Percentiles rank a stretch among this genome's conserved stretches.
These are phyloP conservation scores for Corvus hawaiiensis DNA, from an alignment of 2,113 vertebrate genomes.

Conservation along the genomic window DNA sequence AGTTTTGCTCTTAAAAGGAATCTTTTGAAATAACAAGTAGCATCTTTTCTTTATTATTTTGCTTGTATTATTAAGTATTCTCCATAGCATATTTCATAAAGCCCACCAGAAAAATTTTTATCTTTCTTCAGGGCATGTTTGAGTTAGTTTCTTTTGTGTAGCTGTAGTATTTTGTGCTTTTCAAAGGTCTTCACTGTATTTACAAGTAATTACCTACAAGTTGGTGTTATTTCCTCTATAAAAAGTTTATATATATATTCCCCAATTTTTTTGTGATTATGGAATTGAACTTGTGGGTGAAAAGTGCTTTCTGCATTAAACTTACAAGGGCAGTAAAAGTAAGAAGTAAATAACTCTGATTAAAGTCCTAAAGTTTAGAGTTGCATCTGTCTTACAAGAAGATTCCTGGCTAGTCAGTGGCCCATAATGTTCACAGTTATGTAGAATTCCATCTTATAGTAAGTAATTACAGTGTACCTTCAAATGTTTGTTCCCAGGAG, in stretches of 20 bases:
- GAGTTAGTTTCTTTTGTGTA: neutral
- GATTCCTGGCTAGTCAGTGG: neutral
- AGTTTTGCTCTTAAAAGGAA: slow-evolving; percentile 17
- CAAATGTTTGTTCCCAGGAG: neutral
- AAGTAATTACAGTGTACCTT: neutral
- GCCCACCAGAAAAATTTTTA: neutral
- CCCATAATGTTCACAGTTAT: neutral
- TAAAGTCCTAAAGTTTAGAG: neutral
- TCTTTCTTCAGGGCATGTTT: neutral
- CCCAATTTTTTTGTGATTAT: neutral
- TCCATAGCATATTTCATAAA: neutral
- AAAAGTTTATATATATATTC: neutral
- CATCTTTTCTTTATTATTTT: neutral
- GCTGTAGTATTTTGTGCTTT: neutral
- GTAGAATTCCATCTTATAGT: neutral
- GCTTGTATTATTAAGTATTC: neutral
- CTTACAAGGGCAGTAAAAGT: neutral
- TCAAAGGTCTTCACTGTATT: neutral
- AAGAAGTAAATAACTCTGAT: neutral
- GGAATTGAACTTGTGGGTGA: neutral
- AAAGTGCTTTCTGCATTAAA: neutral
- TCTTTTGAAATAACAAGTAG: neutral
- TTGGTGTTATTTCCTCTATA: neutral
- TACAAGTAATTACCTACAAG: neutral
- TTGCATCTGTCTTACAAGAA: neutral